These are phyloP conservation scores for Geotrupes spiniger DNA, from an alignment of 2,888 invertebrate species.

Conservation along the genomic window DNA sequence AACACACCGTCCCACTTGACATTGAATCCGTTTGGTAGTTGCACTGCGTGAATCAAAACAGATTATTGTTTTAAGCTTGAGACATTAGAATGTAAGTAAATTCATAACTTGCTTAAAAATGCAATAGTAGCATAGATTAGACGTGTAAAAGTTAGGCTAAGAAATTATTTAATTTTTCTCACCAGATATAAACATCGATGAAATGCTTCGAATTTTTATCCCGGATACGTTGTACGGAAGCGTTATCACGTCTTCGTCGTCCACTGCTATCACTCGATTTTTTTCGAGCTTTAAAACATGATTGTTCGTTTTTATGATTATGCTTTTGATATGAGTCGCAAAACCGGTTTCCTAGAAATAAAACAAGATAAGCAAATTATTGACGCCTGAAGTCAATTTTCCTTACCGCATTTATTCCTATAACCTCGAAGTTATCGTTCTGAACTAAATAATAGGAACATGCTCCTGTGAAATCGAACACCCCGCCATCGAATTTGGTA, in stretches of 20 bases:
- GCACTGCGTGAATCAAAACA: conserved; percentile 53
- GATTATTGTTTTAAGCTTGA: background rate
- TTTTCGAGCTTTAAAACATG: conserved; percentile 70
- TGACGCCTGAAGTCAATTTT: too few relatives aligned
- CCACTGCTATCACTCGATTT: conserved; percentile 65
- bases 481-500: conserved; percentile 83
- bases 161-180: too few relatives aligned
- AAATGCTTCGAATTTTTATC: conserved; percentile 68
- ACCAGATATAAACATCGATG: conserved; percentile 73
- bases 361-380: conserved; percentile 66
- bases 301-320: conserved; percentile 59
- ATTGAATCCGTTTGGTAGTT: conserved; percentile 66
- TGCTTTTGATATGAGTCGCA: conserved; percentile 81
- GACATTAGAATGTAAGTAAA: background rate
- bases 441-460: conserved; percentile 81
- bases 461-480: conserved; percentile 87
- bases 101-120: too few relatives aligned
- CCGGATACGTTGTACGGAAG: conserved; percentile 63
- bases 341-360: conserved; percentile 43
- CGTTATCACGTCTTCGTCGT: conserved; percentile 64
- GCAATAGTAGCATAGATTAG: too few relatives aligned
- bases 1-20: conserved; percentile 90
- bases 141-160: too few relatives aligned
- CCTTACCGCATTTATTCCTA: conserved; percentile 80
- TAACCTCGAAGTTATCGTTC: conserved; percentile 65